Conservation (phyloP, 2,113 vertebrate genomes). For the Genyomyrus donnyi region DNA sequence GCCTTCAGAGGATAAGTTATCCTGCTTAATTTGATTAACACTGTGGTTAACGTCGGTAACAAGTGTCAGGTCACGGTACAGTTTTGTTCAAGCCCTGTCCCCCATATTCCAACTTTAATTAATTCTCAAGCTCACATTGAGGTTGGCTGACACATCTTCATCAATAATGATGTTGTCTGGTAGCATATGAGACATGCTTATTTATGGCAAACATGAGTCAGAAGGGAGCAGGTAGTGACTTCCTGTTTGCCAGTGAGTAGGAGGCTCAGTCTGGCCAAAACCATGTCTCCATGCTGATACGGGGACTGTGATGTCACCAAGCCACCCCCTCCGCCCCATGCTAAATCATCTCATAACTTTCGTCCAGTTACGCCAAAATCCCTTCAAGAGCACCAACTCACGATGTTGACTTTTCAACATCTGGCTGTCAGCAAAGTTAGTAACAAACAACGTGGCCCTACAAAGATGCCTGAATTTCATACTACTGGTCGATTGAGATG, state of each 20-base stretch:
- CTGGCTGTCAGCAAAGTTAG: neutral
- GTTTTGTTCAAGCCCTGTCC: neutral
- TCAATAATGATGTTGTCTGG: neutral
- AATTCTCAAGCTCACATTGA: neutral
- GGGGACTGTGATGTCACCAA: neutral
- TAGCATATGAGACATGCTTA: neutral
- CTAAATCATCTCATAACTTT: neutral
- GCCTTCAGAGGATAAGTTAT: slow-evolving; percentile 14
- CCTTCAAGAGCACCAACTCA: neutral
- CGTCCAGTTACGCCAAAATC: neutral
- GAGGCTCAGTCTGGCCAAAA: neutral
- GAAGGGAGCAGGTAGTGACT: neutral
- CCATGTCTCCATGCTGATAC: neutral
- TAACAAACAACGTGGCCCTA: neutral
- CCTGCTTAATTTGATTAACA: slow-evolving; percentile 24
- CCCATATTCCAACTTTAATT: neutral
- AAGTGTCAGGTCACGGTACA: slow-evolving; percentile 6
- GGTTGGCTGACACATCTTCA: neutral
- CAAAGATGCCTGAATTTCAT: neutral
- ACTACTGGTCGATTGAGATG: neutral
- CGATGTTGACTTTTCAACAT: neutral
- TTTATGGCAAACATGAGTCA: neutral
- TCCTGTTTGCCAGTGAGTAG: neutral
- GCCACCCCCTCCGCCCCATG: neutral
- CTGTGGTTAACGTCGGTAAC: slow-evolving; percentile 18